Evolutionary conservation across 2,888 invertebrate genomes (phyloP).

Genomic region (Apotomis capreana): DNA sequence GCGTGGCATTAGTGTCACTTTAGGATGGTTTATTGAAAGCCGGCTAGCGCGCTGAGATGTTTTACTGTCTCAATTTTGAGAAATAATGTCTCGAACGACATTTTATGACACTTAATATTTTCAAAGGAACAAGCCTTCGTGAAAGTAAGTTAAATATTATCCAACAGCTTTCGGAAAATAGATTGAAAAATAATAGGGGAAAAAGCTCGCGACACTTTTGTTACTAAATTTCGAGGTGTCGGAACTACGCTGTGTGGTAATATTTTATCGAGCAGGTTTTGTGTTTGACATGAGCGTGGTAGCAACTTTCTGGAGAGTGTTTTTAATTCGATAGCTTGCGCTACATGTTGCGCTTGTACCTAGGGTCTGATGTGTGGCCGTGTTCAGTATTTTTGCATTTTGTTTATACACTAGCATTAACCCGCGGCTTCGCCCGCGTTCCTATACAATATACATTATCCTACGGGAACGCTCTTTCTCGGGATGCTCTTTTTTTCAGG

Average conservation of each 20-base stretch:
- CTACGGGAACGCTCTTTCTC: too few species aligned
- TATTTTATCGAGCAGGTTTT: not conserved
- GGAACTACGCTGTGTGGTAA: not conserved
- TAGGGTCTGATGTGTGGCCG: too few species aligned
- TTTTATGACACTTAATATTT: slow-evolving; percentile 43
- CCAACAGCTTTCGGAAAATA: slow-evolving; percentile 12
- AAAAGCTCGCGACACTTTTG: not conserved
- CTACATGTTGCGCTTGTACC: too few species aligned
- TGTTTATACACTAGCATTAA: too few species aligned
- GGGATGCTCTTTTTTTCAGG: too few species aligned
- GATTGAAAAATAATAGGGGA: slow-evolving; percentile 26
- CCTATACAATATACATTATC: too few species aligned
- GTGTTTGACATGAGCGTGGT: not conserved
- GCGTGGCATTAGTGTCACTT: slow-evolving; percentile 61
- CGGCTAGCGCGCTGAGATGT: slow-evolving; percentile 52
- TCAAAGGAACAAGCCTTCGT: slow-evolving; percentile 31
- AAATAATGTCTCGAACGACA: slow-evolving; percentile 53
- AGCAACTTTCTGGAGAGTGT: not conserved
- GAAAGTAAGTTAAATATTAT: slow-evolving; percentile 29
- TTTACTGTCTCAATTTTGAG: slow-evolving; percentile 58
- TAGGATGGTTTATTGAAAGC: slow-evolving; percentile 62
- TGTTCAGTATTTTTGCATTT: too few species aligned
- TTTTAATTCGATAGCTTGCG: too few species aligned
- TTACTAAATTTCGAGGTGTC: not conserved
- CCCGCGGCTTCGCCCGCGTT: too few species aligned